Evolutionary conservation across 2,113 vertebrate species (phyloP).

Genomic region (Corynorhinus townsendii): DNA sequence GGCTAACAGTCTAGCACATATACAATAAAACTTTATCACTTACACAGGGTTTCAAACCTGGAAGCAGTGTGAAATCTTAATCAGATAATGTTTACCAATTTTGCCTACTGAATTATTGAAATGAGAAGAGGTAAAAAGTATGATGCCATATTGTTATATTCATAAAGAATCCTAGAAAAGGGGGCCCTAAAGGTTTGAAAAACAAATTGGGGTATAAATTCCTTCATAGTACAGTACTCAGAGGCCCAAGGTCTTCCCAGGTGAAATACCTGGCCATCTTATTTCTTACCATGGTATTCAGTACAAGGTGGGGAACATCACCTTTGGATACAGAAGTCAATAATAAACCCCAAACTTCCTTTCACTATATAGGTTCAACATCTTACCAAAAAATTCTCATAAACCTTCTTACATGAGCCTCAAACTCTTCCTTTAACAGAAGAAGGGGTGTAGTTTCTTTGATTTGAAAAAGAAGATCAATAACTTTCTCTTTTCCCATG

Average conservation of each 20-base stretch:
- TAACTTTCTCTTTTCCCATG: not conserved
- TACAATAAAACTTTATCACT: not conserved
- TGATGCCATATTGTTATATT: too few species aligned
- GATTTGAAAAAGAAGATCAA: not conserved
- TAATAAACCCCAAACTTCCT: not conserved
- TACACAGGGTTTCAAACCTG: not conserved
- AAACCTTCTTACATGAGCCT: not conserved
- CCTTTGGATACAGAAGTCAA: not conserved
- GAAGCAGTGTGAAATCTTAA: not conserved
- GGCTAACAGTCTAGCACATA: not conserved
- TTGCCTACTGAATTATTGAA: not conserved
- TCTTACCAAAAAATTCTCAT: not conserved
- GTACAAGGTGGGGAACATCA: not conserved
- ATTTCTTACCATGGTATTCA: not conserved
- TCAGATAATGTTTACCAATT: not conserved
- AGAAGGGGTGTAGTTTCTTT: not conserved
- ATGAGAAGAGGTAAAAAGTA: not conserved
- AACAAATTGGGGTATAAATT: not conserved
- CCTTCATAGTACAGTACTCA: not conserved
- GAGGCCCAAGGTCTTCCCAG: not conserved
- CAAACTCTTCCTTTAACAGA: not conserved
- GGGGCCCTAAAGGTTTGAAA: not conserved
- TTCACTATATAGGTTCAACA: not conserved
- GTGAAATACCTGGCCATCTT: not conserved
- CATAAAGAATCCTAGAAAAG: not conserved